Base-by-base conservation (phyloP, 2,113 vertebrate genomes). In the Sceloporus tristichus region DNA sequence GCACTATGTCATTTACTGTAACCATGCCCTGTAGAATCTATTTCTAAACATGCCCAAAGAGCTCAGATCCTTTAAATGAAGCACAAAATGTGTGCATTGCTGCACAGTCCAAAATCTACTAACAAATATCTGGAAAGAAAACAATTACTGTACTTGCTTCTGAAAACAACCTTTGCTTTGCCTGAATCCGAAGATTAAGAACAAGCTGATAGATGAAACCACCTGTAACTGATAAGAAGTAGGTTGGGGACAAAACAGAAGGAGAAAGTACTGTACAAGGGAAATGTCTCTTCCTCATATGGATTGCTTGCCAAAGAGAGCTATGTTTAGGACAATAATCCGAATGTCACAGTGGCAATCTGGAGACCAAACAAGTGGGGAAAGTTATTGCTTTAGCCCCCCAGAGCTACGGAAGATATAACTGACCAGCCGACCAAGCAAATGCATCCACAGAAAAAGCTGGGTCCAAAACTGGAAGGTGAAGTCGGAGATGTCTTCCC, bases 391-490 rank as follows among this genome's bases (percentile, higher is more conserved):
- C 16, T 86, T 90, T 71, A 83, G 73, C 34, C 53, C 53, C 19
- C 53, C 66, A 71, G 42, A 71, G 38, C 66, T 8, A 21, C 38
- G 79, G 8, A 83, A 42, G 53, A 90, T 40, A 14, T 86, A 83
- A 83, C 62, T 27, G 48, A 90, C 73, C 85, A 90, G 34, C 34
- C 88, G 88, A 38, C 88, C 79, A 13, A 86, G 59, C 88, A 90
- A 90, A 53, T 90, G 73, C 66, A 86, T 56, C 88, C 88, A 90
- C 34, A 90, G 74, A 34, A 90, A 86, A 48, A 90, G 73, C 38
- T 90, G 88, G 21, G 54, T 82, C 88, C 88, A 90, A 71, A 90
- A 86, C 79, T 90, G 88, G 79, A 90, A 90, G 48, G 53, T 76
- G 38, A 86, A 70, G 25, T 86, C 79, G 2, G 79, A 56, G 74